Evolutionary conservation across 2,888 invertebrate species (phyloP), one percentile per base, ranked within the genome.

Genomic region (Orthosia gracilis): DNA sequence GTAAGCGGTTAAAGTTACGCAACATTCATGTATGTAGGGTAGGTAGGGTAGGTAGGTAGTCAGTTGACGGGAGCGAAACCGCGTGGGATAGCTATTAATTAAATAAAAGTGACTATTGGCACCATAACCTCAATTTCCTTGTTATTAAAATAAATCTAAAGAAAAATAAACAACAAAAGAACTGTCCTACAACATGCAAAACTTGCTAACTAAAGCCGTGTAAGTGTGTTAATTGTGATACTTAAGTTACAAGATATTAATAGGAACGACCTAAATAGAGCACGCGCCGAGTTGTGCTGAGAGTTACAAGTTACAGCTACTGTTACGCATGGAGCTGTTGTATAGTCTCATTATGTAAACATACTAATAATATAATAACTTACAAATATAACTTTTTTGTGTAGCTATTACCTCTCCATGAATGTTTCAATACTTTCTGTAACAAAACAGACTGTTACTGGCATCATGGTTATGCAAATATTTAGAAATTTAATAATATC

Each of bases 141-240:
- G 40, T 40, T 59, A n/a, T 31, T 4, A 11, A 18, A 54, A 54
- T 54, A 69, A 76, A 76, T 61, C 15, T 49, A 47, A 47, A 55
- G 23, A 61, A 40, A 40, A 40, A 40, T 40, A 9, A 40, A 40
- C 40, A 40, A 65, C 18, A 50, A 26, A 3, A 58, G 9, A 75
- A 73, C 4, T 57, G 23, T 17, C 4, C 1, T 18, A 12, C 11
- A 65, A 64, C 75, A 74, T 45, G 73, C 68, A 40, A 59, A 3
- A 21, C 5, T 40, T 52, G 3, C 12, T 57, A 21, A 18, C 11
- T 61, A 49, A 45, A 69, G 13, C 13, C 40, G 2, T 11, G 21
- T 12, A 23, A 40, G 26, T 50, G 40, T 49, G 47, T 3, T 49
- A 3, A 49, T 59, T 49, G 4, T 21, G 12, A 57, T 31, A 15